Evolutionary conservation across 64 coral and sea anemone species (phyloP).

Genomic region (Montipora cactus): DNA sequence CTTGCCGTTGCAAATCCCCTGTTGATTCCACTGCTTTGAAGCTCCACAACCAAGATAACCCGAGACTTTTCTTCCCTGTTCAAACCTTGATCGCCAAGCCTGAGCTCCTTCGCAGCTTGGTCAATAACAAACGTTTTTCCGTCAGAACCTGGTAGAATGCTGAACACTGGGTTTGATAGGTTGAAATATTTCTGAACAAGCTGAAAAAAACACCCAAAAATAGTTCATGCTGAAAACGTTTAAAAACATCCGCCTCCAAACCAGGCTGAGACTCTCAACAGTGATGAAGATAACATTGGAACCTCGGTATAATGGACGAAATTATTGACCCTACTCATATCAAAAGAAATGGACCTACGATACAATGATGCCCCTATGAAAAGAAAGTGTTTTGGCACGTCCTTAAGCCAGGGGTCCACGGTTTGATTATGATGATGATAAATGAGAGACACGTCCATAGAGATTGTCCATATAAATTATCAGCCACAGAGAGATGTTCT

Average conservation of each 20-base stretch:
- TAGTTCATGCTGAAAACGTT: not conserved
- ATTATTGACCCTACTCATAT: too few relatives aligned
- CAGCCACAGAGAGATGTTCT: too few relatives aligned
- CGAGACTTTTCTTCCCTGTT: slow-evolving; percentile 55
- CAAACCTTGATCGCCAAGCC: slow-evolving; percentile 48
- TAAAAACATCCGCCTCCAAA: not conserved
- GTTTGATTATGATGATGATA: too few relatives aligned
- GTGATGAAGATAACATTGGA: too few relatives aligned
- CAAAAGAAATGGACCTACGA: too few relatives aligned
- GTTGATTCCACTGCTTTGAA: slow-evolving; percentile 27
- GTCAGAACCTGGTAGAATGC: slow-evolving; percentile 37
- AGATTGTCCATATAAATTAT: too few relatives aligned
- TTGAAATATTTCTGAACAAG: slow-evolving; percentile 60
- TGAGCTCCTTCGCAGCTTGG: slow-evolving; percentile 50
- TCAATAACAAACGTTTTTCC: slow-evolving; percentile 50
- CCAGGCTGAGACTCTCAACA: not conserved
- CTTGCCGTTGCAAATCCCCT: slow-evolving; percentile 68
- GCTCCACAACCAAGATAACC: slow-evolving; percentile 27
- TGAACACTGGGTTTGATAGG: slow-evolving; percentile 44
- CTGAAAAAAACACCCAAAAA: slow-evolving; percentile 6
- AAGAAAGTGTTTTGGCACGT: too few relatives aligned
- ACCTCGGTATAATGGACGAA: too few relatives aligned
- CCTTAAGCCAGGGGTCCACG: too few relatives aligned
- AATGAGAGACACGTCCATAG: too few relatives aligned
- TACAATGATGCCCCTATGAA: too few relatives aligned